Conservation (phyloP, 2,888 invertebrate genomes). For the Cantharis rustica region DNA sequence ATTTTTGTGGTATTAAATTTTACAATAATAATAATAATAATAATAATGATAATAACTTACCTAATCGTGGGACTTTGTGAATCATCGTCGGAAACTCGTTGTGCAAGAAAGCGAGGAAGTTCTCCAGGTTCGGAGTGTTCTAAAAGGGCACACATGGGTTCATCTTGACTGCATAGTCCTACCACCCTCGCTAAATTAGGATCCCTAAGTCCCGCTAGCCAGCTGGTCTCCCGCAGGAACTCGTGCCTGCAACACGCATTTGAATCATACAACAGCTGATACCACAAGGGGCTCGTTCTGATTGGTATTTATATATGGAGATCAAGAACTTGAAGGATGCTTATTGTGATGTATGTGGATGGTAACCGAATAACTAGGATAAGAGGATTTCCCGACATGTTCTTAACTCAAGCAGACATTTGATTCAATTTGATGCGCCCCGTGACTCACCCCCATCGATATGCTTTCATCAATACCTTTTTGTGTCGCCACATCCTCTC, state of each 20-base stretch:
- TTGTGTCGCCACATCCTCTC: conserved; percentile 63
- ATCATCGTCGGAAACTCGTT: conserved; percentile 56
- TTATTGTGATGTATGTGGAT: conserved; percentile 23
- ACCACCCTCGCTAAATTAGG: conserved; percentile 82
- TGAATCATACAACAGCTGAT: conserved; percentile 30
- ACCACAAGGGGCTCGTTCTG: conserved; percentile 22
- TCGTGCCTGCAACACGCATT: conserved; percentile 68
- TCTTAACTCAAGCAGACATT: conserved; percentile 4
- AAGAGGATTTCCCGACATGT: conserved; percentile 15
- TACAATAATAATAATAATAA: neutral
- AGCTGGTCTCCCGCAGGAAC: conserved; percentile 85
- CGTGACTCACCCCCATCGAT: neutral
- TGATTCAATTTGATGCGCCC: conserved; percentile 26
- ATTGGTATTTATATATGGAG: conserved; percentile 32
- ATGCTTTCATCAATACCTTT: conserved; percentile 56
- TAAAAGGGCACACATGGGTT: conserved; percentile 86
- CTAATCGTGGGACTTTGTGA: conserved; percentile 56
- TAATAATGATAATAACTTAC: conserved; percentile 42
- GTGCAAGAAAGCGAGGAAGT: conserved; percentile 68
- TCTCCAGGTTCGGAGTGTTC: conserved; percentile 89
- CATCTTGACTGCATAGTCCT: conserved; percentile 78
- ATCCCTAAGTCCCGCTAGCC: conserved; percentile 82
- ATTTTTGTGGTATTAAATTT: neutral
- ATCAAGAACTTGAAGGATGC: conserved; percentile 23
- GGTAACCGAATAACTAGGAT: conserved; percentile 21